Percentiles rank a stretch among this genome's conserved stretches.
These are phyloP conservation scores for Ardeotis arabs DNA, from an alignment of 2,113 vertebrate genomes.

Conservation along the genomic window DNA sequence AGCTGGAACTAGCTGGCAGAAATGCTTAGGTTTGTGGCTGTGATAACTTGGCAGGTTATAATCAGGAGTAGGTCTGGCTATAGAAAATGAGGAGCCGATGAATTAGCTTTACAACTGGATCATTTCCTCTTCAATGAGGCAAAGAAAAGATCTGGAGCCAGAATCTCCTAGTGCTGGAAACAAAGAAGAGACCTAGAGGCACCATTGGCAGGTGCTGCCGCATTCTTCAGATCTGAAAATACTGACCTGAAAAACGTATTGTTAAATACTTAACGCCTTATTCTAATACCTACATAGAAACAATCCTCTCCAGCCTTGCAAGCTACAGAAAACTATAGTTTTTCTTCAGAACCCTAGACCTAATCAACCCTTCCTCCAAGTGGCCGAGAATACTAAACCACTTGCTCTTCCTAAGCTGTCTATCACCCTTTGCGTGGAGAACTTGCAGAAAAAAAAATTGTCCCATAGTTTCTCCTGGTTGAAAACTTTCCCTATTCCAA, in stretches of 20 bases:
- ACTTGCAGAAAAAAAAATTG: background rate
- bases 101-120: background rate
- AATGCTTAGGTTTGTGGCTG: background rate
- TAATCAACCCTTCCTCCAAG: background rate
- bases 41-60: background rate
- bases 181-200: background rate
- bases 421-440: background rate
- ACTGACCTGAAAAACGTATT: background rate
- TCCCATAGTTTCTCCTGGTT: background rate
- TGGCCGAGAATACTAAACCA: background rate
- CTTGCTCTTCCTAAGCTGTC: background rate
- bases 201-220: background rate
- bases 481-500: background rate
- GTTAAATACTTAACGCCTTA: background rate
- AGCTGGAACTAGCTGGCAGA: slow-evolving; percentile 1
- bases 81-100: background rate
- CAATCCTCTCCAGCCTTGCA: background rate
- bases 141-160: background rate
- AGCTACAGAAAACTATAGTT: background rate
- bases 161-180: background rate
- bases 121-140: background rate
- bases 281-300: background rate
- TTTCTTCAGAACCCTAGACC: background rate
- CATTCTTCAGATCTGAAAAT: background rate
- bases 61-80: background rate